Conservation (phyloP, 2,113 vertebrate genomes). For the Cochlearius cochlearius region DNA sequence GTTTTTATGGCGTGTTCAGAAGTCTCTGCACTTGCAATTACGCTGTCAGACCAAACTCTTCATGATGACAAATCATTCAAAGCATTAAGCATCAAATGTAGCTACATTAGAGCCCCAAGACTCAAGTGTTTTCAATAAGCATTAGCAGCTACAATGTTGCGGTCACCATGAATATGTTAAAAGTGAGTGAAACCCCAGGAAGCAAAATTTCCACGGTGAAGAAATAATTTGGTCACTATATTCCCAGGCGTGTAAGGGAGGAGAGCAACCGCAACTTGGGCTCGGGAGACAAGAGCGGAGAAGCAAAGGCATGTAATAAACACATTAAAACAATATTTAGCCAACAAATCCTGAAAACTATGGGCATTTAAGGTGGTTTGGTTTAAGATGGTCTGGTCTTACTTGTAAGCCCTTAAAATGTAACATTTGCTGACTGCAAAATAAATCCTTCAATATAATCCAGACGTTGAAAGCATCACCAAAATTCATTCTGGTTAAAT, state of each 20-base stretch:
- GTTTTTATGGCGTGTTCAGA: neutral
- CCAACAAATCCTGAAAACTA: neutral
- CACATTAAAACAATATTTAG: neutral
- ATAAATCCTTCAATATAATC: neutral
- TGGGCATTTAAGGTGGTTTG: neutral
- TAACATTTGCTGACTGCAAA: neutral
- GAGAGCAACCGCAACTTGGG: neutral
- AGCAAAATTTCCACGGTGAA: neutral
- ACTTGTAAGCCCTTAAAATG: neutral
- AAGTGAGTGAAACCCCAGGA: neutral
- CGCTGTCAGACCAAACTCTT: neutral
- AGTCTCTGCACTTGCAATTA: neutral
- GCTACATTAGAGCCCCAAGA: neutral
- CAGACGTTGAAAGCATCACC: neutral
- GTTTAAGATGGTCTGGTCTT: neutral
- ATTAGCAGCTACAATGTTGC: neutral
- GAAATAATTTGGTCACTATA: neutral
- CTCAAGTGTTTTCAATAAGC: neutral
- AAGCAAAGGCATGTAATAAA: neutral
- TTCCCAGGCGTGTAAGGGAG: neutral
- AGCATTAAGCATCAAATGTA: neutral
- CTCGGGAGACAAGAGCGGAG: neutral
- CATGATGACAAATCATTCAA: neutral
- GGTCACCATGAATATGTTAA: neutral
- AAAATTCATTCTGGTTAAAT: neutral